Evolutionary conservation across 1,140 invertebrate species (phyloP), one percentile per base, ranked within the genome.

Genomic region (Drosophila sechellia): DNA sequence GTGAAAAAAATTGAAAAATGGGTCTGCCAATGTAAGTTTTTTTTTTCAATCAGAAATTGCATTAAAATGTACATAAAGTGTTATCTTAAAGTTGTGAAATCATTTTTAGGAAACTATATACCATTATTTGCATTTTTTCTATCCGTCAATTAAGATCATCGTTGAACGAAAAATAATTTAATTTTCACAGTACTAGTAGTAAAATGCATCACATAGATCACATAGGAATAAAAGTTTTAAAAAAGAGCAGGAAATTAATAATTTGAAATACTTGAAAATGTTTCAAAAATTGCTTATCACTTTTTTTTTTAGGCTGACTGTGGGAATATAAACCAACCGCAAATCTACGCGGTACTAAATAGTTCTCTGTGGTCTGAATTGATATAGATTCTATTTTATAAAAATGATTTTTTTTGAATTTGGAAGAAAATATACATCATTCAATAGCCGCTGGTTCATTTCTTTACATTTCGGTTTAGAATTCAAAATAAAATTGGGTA

Each of bases 401-500:
- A 15, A 15, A 35, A 34, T 50, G 48, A 34, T 35, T 50, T 34
- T 34, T 35, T 27, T 20, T 8, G 17, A 35, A 17, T 5, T 6
- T 8, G 27, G 5, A 15, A 12, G 31, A 12, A 27, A 52, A 25
- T 15, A 35, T 50, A 50, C 35, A 34, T 35, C 35, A 50, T 50
- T 49, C 10, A n/a, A 10, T 15, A n/a, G 12, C 34, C 20, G 20
- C 17, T 34, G 31, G 15, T 11, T 55, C 53, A 15, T 55, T 56
- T 65, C 39, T 66, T 25, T 20, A 12, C 5, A 6, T 17, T 15
- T 43, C 12, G 40, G 22, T 25, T 22, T 54, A 37, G 34, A 6
- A 39, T 54, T 50, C 37, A 13, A 39, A 60, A 53, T 35, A 58
- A 58, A 71, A 69, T 15, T n/a, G 17, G 31, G 42, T 43, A 22